phyloP scores from a whole-genome alignment of 2,797 vertebrate genomes.

The Propithecus perrieri region DNA sequence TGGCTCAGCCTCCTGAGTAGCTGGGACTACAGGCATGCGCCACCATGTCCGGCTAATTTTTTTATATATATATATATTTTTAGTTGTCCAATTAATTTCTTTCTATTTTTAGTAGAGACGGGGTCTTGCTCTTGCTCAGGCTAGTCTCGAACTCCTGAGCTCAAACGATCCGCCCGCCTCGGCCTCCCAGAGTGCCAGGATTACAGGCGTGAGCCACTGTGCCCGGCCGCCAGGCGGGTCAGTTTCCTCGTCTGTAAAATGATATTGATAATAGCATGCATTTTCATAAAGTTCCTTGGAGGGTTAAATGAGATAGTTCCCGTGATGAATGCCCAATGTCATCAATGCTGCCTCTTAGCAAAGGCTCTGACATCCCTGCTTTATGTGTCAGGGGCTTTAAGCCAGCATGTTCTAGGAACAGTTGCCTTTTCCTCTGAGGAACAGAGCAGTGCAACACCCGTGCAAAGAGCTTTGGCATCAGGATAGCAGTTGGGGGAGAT shows the following conservation, averaged over 20 bases:
- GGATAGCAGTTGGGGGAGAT: neutral
- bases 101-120: too few species aligned
- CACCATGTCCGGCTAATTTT: too few species aligned
- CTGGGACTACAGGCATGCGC: too few species aligned
- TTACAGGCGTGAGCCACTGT: too few species aligned
- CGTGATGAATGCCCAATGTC: neutral
- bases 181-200: too few species aligned
- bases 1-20: too few species aligned
- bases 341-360: neutral
- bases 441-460: neutral
- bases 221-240: too few species aligned
- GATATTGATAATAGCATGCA: neutral
- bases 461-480: neutral
- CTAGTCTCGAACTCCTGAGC: too few species aligned
- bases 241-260: neutral
- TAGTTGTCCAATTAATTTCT: too few species aligned
- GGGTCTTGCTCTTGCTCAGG: too few species aligned
- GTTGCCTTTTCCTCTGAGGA: neutral
- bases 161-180: too few species aligned
- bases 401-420: neutral
- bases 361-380: neutral
- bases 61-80: too few species aligned
- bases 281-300: neutral
- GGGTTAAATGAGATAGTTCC: neutral
- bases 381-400: neutral